Evolutionary conservation across 2,888 invertebrate genomes (phyloP), one percentile per base, ranked within the genome.

Genomic region (Heliconius aoede): DNA sequence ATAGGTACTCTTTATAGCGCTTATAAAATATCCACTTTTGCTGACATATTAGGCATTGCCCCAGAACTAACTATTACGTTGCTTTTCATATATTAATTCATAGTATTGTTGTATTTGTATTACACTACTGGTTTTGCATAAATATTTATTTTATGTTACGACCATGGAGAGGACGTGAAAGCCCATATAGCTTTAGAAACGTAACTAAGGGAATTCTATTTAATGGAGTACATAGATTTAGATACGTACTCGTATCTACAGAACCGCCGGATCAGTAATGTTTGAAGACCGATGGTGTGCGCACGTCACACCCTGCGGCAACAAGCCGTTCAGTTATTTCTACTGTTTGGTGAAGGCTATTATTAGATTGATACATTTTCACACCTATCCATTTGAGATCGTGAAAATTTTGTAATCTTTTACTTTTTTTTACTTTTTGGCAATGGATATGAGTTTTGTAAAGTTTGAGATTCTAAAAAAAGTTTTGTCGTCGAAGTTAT

Each of bases 261-360:
- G 73, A 75, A 68, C 72, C 73, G 78, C 51, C 76, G 83, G 83
- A 82, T 89, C 92, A 93, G 92, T 93, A 86, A 86, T 86, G 86
- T 85, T 89, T 88, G 86, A 87, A 88, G 78, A 82, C 84, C 81
- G 84, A 80, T 78, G 58, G 84, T 80, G 89, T 83, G 82, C 83
- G 86, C 87, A 88, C 92, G 92, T 85, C 76, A 81, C 77, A 60
- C 73, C 46, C 76, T 69, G 74, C 69, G 18, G 28, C 62, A 64
- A 73, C 40, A 69, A 77, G 64, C 76, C 46, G 74, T 72, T 76
- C 32, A 67, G 36, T 67, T 79, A 32, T 78, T 78, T 72, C n/a
- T 74, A 74, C 30, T 30, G 28, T 72, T 74, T 77, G 26, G 64
- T 74, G 26, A 72, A 73, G 9, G 40, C 69, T 76, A 73, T 72